Evolutionary conservation across 2,888 invertebrate species (phyloP), one percentile per base, ranked within the genome.

Genomic region (Girardia tigrina): DNA sequence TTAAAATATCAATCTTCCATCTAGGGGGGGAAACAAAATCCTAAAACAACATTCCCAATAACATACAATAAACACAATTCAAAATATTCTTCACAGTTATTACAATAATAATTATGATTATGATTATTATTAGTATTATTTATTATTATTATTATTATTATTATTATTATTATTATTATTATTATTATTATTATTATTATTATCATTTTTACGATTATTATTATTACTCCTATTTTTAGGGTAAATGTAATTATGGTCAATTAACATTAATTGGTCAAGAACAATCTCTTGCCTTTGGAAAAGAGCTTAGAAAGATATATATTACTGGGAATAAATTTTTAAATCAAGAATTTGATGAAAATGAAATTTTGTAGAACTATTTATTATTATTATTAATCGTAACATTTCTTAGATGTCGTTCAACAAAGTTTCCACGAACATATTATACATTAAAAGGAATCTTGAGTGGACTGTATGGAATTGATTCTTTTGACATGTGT

Each of bases 311-410:
- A n/a, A 4, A 23, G 23, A 56, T 56, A 6, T 56, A 56, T 56
- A 56, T 56, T n/a, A 56, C 23, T n/a, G 56, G 56, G 23, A 56
- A 56, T 56, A 56, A 56, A 56, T n/a, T 56, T 20, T 56, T 56
- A 56, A 56, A 56, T 56, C 8, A 56, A 56, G 56, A 12, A 56
- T 56, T 56, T 56, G n/a, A 56, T 56, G 56, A 56, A 56, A 56
- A 56, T 56, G 56, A 56, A 56, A 56, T 56, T 56, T 56, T 56
- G 56, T 56, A 56, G 23, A 20, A 20, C 4, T 56, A 6, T 56
- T n/a, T 56, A 20, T 56, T 8, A 16, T 36, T 8, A 36, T 36
- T 36, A 8, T n/a, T 12, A 36, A 8, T 36, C 16, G 16, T 36
- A 36, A 36, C 8, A 16, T 16, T 36, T 8, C n/a, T n/a, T 56